Evolutionary conservation across 1,140 invertebrate species (phyloP).

Genomic region (Temnothorax longispinosus): DNA sequence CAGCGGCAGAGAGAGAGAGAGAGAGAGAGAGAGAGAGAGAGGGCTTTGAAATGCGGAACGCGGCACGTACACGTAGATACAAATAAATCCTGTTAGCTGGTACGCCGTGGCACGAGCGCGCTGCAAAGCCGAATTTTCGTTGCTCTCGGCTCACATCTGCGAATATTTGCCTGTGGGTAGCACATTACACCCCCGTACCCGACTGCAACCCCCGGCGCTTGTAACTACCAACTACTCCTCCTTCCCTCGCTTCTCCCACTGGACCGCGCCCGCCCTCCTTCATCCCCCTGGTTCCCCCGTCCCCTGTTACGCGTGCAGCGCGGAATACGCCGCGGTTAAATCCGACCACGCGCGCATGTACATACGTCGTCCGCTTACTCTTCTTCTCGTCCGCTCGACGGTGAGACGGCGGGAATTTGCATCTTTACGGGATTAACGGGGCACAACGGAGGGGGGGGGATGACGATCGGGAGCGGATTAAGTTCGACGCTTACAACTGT

Average conservation of each 20-base stretch:
- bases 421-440: slow-evolving; percentile 75
- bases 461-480: slow-evolving; percentile 66
- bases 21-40: slow-evolving; percentile 15
- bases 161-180: slow-evolving; percentile 76
- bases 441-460: not conserved
- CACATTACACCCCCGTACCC: slow-evolving; percentile 61
- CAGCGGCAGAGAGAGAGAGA: too few relatives aligned
- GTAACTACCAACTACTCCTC: not conserved
- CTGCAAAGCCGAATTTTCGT: slow-evolving; percentile 75
- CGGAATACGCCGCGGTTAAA: slow-evolving; percentile 15
- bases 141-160: slow-evolving; percentile 72
- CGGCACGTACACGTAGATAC: slow-evolving; percentile 66
- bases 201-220: slow-evolving; percentile 50
- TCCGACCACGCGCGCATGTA: slow-evolving; percentile 9
- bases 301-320: not conserved
- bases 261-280: not conserved
- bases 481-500: slow-evolving; percentile 72
- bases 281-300: not conserved
- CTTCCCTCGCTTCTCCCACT: not conserved
- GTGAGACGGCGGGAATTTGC: slow-evolving; percentile 62
- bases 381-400: not conserved
- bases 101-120: slow-evolving; percentile 54
- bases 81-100: slow-evolving; percentile 78
- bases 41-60: slow-evolving; percentile 57
- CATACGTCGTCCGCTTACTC: not conserved